phyloP scores from a whole-genome alignment of 2,888 invertebrate species.

The Calephelis perditalis region DNA sequence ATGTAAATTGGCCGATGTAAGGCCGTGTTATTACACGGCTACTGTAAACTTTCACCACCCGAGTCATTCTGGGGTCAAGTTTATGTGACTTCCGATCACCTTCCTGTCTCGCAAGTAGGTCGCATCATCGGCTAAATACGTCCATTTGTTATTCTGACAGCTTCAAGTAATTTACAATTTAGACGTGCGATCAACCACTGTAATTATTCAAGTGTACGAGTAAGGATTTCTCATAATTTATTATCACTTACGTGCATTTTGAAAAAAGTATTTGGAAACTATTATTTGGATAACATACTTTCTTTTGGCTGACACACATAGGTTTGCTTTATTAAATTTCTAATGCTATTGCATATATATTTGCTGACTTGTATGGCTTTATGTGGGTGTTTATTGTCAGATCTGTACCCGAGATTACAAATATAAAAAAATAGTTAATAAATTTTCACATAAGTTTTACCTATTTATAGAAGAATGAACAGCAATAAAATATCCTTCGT shows the following conservation, averaged over 20 bases:
- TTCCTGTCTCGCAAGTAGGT: conserved; percentile 41
- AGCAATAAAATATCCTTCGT: too few species aligned
- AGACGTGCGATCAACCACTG: conserved; percentile 33
- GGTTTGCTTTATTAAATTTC: conserved; percentile 2
- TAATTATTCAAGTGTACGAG: conserved; percentile 11
- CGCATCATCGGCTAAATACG: conserved; percentile 40
- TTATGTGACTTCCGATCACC: conserved; percentile 52
- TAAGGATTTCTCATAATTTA: background rate
- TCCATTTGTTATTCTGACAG: conserved; percentile 53
- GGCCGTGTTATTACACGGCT: conserved; percentile 44
- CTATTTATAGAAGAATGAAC: too few species aligned
- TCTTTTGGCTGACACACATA: background rate
- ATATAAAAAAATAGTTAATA: too few species aligned
- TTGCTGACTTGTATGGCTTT: too few species aligned
- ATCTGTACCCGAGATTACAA: background rate
- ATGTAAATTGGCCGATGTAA: conserved; percentile 31
- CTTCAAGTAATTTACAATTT: conserved; percentile 40
- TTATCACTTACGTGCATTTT: conserved; percentile 3
- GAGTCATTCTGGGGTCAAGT: conserved; percentile 54
- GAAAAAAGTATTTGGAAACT: conserved; percentile 1
- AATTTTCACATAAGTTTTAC: too few species aligned
- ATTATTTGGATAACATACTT: conserved; percentile 5
- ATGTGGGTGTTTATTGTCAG: background rate
- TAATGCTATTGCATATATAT: too few species aligned
- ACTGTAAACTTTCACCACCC: conserved; percentile 65